Evolutionary conservation across 2,797 vertebrate genomes (phyloP).

Genomic region (Macrochelys suwanniensis): DNA sequence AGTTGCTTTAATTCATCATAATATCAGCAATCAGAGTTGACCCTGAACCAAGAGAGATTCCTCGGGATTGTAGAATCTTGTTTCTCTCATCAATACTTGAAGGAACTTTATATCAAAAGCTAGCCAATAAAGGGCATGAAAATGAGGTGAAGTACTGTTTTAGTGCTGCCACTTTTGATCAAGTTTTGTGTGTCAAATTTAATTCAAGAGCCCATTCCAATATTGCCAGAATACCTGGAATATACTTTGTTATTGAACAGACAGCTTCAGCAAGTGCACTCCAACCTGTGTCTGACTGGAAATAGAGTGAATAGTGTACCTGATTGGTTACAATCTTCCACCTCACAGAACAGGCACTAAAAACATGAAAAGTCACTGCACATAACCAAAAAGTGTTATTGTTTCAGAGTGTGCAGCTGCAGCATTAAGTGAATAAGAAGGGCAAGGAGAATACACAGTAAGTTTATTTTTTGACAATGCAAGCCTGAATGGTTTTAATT

Average conservation of each 20-base stretch:
- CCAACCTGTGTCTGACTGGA: neutral
- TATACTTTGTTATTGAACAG: neutral
- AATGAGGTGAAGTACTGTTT: neutral
- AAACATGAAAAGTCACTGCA: neutral
- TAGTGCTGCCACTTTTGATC: neutral
- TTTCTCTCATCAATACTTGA: neutral
- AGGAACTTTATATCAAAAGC: neutral
- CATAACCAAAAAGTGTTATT: neutral
- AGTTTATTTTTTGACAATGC: neutral
- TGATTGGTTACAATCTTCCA: neutral
- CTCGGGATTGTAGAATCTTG: neutral
- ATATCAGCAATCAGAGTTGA: neutral
- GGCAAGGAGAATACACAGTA: neutral
- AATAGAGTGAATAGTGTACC: neutral
- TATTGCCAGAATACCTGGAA: too few relatives aligned
- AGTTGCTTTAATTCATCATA: neutral
- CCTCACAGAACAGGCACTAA: neutral
- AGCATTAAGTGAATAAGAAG: neutral
- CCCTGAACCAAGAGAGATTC: neutral
- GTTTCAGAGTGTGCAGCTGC: neutral
- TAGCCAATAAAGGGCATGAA: neutral
- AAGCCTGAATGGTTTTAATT: neutral
- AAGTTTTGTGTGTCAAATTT: neutral
- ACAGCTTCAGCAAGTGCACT: neutral
- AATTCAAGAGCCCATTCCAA: neutral